These are phyloP conservation scores for Macrosteles quadrilineatus DNA, from an alignment of 1,140 invertebrate genomes.

Conservation along the genomic window DNA sequence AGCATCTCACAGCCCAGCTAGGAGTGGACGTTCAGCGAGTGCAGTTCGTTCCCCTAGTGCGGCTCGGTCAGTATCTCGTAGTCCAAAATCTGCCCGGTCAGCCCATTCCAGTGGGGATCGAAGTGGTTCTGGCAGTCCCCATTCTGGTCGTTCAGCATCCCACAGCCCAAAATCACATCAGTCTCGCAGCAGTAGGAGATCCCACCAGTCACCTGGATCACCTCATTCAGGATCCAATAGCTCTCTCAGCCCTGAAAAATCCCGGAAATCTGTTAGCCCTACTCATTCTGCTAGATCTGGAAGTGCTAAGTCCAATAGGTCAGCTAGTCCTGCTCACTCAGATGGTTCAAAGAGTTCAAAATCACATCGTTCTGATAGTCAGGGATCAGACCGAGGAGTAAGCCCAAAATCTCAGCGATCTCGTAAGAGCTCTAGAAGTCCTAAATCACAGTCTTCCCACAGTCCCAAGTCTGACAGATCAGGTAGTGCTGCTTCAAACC, in stretches of 20 bases:
- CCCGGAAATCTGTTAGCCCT: slow-evolving; percentile 39
- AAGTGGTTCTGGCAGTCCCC: slow-evolving; percentile 37
- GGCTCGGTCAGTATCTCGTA: slow-evolving; percentile 25
- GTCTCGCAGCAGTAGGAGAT: slow-evolving; percentile 49
- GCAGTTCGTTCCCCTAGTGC: slow-evolving; percentile 22
- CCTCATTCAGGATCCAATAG: slow-evolving; percentile 40
- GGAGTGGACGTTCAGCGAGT: slow-evolving; percentile 9
- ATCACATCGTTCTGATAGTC: slow-evolving; percentile 28
- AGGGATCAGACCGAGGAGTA: slow-evolving; percentile 21
- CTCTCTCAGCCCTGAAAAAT: slow-evolving; percentile 40
- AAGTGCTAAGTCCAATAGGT: slow-evolving; percentile 36
- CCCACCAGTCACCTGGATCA: slow-evolving; percentile 38
- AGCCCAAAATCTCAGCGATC: slow-evolving; percentile 28
- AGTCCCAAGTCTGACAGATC: slow-evolving; percentile 36
- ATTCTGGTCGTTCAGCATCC: slow-evolving; percentile 44
- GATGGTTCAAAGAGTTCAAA: slow-evolving; percentile 14
- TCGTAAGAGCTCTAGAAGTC: slow-evolving; percentile 35
- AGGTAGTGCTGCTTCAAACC: slow-evolving; percentile 24
- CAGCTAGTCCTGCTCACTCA: slow-evolving; percentile 35
- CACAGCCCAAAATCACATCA: slow-evolving; percentile 45
- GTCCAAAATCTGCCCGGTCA: slow-evolving; percentile 25
- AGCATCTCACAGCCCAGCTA: slow-evolving; percentile 2
- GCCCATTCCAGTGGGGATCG: slow-evolving; percentile 16
- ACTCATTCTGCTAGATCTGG: slow-evolving; percentile 14
- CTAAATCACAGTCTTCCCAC: slow-evolving; percentile 36